Percentiles rank a stretch among this genome's conserved stretches.
phyloP scores from a whole-genome alignment of 37 sponge, comb jelly and placozoan species.

The Amphimedon queenslandica region DNA sequence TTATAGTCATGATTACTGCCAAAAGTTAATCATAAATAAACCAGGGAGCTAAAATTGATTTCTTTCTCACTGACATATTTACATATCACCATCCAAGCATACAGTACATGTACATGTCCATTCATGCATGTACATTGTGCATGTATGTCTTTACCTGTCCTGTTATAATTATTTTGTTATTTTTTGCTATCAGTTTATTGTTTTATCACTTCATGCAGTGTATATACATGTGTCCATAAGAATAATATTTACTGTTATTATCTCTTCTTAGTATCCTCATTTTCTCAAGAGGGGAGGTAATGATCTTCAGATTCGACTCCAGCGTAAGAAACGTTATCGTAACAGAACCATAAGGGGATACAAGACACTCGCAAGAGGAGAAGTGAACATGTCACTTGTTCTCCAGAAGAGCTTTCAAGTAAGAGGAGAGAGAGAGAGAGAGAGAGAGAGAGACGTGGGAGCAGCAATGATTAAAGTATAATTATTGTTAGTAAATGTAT shows the following conservation, averaged over 20 bases:
- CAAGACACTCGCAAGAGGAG: constrained; percentile 82
- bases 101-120: too few species aligned
- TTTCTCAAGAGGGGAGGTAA: constrained; percentile 83
- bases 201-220: background rate
- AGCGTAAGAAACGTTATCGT: constrained; percentile 72
- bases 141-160: background rate
- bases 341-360: constrained; percentile 80
- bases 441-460: too few species aligned
- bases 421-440: background rate
- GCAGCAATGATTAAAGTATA: too few species aligned
- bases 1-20: background rate
- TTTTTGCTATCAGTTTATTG: background rate
- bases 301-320: constrained; percentile 69
- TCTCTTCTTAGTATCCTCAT: constrained; percentile 77
- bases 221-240: background rate
- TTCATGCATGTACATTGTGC: too few species aligned
- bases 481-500: too few species aligned
- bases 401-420: constrained; percentile 49
- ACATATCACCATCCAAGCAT: too few species aligned
- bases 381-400: constrained; percentile 68
- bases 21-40: too few species aligned
- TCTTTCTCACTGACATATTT: too few species aligned
- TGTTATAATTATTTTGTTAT: background rate
- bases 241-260: too few species aligned
- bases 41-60: too few species aligned